Evolutionary conservation across 2,797 vertebrate genomes (phyloP).

Genomic region (Hippopotamyrus pictus): DNA sequence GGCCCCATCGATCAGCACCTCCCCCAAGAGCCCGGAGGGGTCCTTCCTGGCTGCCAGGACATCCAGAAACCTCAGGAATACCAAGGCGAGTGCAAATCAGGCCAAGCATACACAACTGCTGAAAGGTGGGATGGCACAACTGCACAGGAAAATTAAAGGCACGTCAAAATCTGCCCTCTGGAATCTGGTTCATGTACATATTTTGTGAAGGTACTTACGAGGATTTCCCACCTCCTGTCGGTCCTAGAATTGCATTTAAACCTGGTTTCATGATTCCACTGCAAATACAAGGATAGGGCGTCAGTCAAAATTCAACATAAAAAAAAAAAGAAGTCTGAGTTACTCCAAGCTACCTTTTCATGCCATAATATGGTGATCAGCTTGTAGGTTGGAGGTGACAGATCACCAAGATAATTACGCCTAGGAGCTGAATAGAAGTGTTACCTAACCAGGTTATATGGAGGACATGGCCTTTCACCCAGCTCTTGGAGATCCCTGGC

Average conservation of each 20-base stretch:
- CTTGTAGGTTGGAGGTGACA: not conserved
- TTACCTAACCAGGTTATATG: not conserved
- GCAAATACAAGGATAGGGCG: not conserved
- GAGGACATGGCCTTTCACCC: not conserved
- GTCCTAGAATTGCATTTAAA: slow-evolving; percentile 74
- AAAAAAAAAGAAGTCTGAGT: not conserved
- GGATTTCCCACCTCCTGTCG: slow-evolving; percentile 73
- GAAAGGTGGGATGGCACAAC: not conserved
- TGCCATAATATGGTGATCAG: not conserved
- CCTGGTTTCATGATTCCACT: slow-evolving; percentile 78
- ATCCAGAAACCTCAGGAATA: slow-evolving; percentile 64
- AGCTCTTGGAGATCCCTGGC: not conserved
- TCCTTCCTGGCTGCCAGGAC: slow-evolving; percentile 76
- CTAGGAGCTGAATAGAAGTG: not conserved
- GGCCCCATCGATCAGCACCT: slow-evolving; percentile 73
- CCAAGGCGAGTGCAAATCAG: not conserved
- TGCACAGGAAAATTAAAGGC: not conserved
- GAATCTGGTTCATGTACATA: not conserved
- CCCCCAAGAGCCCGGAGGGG: slow-evolving; percentile 66
- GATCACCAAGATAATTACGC: not conserved
- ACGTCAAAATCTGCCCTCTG: not conserved
- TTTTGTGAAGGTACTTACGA: slow-evolving; percentile 63
- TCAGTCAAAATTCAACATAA: not conserved
- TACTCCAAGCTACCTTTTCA: not conserved
- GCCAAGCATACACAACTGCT: not conserved